phyloP scores from a whole-genome alignment of 1,140 invertebrate species.

The Bombus fervidus region DNA sequence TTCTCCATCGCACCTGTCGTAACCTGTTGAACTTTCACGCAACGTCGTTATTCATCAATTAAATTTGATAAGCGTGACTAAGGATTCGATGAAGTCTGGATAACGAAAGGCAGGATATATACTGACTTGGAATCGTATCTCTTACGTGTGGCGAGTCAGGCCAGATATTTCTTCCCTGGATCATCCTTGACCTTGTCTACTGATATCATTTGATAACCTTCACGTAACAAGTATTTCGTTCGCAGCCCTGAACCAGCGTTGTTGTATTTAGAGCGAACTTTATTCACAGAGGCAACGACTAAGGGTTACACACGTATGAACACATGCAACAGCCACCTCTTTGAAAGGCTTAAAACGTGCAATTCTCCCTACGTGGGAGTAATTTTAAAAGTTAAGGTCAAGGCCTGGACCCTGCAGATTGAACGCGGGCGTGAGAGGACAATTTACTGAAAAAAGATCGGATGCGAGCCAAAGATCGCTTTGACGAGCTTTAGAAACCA shows the following conservation, averaged over 20 bases:
- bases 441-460: not conserved
- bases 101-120: not conserved
- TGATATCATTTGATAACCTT: constrained; percentile 10
- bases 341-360: constrained; percentile 17
- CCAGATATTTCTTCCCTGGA: not conserved
- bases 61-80: not conserved
- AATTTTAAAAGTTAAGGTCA: constrained; percentile 38
- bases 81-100: not conserved
- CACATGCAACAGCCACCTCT: not conserved
- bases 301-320: not conserved
- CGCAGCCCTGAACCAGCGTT: constrained; percentile 10
- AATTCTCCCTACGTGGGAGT: constrained; percentile 3
- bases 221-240: not conserved
- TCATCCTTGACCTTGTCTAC: not conserved
- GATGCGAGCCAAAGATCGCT: not conserved
- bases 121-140: not conserved
- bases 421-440: not conserved
- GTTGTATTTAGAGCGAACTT: not conserved
- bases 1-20: not conserved
- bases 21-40: constrained; percentile 2
- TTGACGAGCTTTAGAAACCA: not conserved
- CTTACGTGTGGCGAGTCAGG: not conserved
- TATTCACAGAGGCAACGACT: constrained; percentile 25
- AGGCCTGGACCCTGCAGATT: not conserved
- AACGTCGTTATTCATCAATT: not conserved